Base-by-base conservation (phyloP, 2,888 invertebrate species). In the Drosophila infuscata region DNA sequence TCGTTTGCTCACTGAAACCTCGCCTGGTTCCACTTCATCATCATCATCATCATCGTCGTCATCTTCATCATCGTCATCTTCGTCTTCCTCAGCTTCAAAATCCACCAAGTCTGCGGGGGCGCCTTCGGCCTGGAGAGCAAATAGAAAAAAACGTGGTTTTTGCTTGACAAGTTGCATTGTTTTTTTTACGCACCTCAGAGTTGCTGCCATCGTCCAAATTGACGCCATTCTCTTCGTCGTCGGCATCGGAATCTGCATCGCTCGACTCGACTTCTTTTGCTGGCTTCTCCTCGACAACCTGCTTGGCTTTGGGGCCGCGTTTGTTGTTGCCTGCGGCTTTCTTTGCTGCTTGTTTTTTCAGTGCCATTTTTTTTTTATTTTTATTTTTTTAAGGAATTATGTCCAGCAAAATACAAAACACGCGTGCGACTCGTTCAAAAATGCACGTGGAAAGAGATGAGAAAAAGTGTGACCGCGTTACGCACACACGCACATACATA, bases 281-380 rank as follows among this genome's bases (percentile, higher is more conserved):
- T 9, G 51, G 76, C 11, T 62, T 68, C 9, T 75, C 63, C 30
- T 77, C 70, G 2, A 52, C 58, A 60, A 65, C 51, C 46, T 71
- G 52, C 15, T 79, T 73, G 4, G 70, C 68, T 15, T 88, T 83
- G 11, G 70, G 67, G 12, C 61, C 72, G 32, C 64, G 74, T 60
- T 79, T 89, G 66, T 62, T 71, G 30, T 52, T 68, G 49, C 32
- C 72, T 1, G 52, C 66, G 33, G 46, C 33, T 57, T 72, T 82
- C 46, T 58, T 80, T 38, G 35, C 76, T 43, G 70, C 78, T n/a
- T 43, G 69, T 38, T 82, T 83, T 38, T 77, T 90, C 57, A 71
- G 84, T 4, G 76, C 91, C 90, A 91, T 91, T 72, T 72, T 63
- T 72, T 63, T 7, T 91, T 72, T 72, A 62, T 7, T 20, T 41